Conservation (phyloP, 2,113 vertebrate genomes). For the Nematolebias whitei region DNA sequence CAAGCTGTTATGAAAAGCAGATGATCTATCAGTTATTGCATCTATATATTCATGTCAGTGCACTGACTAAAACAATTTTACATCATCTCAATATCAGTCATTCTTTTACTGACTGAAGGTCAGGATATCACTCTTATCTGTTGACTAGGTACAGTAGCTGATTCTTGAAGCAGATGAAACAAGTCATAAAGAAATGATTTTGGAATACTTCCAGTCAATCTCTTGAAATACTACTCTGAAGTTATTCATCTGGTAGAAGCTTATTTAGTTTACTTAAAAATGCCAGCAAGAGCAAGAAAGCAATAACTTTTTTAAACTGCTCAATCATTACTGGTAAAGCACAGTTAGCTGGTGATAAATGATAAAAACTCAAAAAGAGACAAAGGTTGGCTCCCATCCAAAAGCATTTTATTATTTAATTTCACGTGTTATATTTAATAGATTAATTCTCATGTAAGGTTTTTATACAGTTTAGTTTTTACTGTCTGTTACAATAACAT, state of each 20-base stretch:
- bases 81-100: conserved; percentile 6
- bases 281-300: background rate
- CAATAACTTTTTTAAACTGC: no score
- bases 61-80: background rate
- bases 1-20: conserved; percentile 36
- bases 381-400: conserved; percentile 58
- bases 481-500: conserved; percentile 67
- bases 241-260: conserved; percentile 4
- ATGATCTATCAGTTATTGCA: conserved; percentile 8
- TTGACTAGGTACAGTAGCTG: conserved; percentile 16
- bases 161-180: conserved; percentile 11
- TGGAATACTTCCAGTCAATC: conserved; percentile 53
- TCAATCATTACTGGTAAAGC: conserved; percentile 21
- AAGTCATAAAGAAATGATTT: conserved; percentile 46
- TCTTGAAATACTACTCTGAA: conserved; percentile 26
- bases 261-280: conserved; percentile 21
- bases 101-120: conserved; percentile 2
- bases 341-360: conserved; percentile 33
- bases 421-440: conserved; percentile 62
- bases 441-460: conserved; percentile 52
- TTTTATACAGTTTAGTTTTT: conserved; percentile 61
- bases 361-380: conserved; percentile 50
- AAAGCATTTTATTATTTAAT: conserved; percentile 43
- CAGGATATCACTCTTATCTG: conserved; percentile 15
- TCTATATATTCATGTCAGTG: background rate